phyloP scores from a whole-genome alignment of 1,140 invertebrate species.

The Leptinotarsa lineolata region DNA sequence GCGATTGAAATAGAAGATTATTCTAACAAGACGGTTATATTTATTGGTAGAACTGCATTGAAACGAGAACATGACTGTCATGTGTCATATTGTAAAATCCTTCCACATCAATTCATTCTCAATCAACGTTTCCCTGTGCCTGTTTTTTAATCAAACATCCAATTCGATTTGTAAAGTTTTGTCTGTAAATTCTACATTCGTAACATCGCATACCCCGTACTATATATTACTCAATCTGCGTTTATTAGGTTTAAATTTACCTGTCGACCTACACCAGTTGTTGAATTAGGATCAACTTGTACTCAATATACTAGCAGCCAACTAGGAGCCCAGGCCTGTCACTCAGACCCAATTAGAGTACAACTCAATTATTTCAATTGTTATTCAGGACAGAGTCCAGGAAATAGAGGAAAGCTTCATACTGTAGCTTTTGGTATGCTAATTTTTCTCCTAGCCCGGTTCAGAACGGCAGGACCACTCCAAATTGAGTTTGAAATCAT shows the following conservation, averaged over 20 bases:
- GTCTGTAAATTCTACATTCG: background rate
- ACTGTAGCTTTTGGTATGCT: background rate
- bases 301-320: background rate
- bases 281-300: background rate
- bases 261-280: background rate
- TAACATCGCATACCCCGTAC: background rate
- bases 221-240: background rate
- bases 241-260: background rate
- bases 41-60: too few relatives aligned
- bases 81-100: too few relatives aligned
- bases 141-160: too few relatives aligned
- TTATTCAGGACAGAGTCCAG: background rate
- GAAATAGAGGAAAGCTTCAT: background rate
- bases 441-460: too few relatives aligned
- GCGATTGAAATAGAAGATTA: too few relatives aligned
- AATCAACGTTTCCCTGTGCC: too few relatives aligned
- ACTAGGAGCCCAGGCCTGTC: background rate
- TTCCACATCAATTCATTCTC: too few relatives aligned
- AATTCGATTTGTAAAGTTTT: background rate
- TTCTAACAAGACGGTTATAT: too few relatives aligned
- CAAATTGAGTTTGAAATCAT: too few relatives aligned
- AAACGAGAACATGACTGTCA: too few relatives aligned
- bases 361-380: slow-evolving; percentile 2
- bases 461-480: too few relatives aligned
- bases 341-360: background rate